A percentile compares a stretch with the other conserved stretches of the same genome.
phyloP scores from a whole-genome alignment of 30 jellyfish, hydroid and myxozoan genomes.

The Chrysaora quinquecirrha region DNA sequence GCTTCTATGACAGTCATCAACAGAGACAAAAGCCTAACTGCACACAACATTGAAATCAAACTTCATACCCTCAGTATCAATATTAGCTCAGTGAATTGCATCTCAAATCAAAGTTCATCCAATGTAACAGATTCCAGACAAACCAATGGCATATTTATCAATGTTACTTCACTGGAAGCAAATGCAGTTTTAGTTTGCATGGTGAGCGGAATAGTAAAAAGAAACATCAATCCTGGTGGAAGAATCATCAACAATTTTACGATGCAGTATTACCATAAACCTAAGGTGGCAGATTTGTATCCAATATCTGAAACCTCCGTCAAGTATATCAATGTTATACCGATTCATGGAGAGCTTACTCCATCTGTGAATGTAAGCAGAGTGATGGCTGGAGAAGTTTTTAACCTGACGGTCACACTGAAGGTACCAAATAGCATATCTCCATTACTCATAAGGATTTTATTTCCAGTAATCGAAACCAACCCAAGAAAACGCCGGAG shows the following conservation, averaged over 20 bases:
- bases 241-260: neutral
- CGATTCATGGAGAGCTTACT: neutral
- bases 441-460: conserved; percentile 4
- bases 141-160: neutral
- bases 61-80: neutral
- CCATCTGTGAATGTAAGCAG: conserved; percentile 30
- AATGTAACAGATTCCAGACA: neutral
- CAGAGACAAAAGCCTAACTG: neutral
- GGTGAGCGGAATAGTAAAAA: neutral
- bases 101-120: neutral
- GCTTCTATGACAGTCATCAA: neutral
- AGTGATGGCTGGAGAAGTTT: conserved; percentile 28
- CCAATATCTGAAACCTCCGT: conserved; percentile 5
- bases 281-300: conserved; percentile 4
- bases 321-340: conserved; percentile 18
- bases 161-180: neutral
- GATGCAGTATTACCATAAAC: conserved; percentile 25
- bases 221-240: conserved; percentile 34
- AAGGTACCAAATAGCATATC: conserved; percentile 42
- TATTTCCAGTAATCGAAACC: conserved; percentile 2
- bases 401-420: conserved; percentile 18
- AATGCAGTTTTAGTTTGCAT: neutral
- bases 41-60: neutral
- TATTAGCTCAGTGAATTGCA: neutral
- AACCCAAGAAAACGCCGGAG: conserved; percentile 20